A percentile compares a stretch with the other conserved stretches of the same genome.
Evolutionary conservation across 1,140 invertebrate genomes (phyloP).

Genomic region (Pogonus chalceus): DNA sequence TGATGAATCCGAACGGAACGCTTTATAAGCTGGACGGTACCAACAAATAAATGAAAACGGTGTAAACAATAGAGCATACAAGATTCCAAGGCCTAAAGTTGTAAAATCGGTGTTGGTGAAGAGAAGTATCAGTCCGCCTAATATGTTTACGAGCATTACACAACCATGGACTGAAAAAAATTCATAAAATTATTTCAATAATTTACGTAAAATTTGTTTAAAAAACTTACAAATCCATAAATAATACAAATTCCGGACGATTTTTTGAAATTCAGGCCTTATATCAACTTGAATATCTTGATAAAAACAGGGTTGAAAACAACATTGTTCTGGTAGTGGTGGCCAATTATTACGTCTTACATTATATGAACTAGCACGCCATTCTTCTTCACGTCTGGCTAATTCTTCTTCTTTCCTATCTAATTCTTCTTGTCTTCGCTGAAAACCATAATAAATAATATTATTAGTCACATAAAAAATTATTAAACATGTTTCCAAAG

Average conservation of each 20-base stretch:
- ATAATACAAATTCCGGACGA: slow-evolving; percentile 90
- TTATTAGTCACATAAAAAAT: background rate
- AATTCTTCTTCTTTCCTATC: slow-evolving; percentile 80
- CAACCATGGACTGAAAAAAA: slow-evolving; percentile 73
- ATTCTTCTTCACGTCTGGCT: slow-evolving; percentile 79
- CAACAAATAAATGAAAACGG: slow-evolving; percentile 97
- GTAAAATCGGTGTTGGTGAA: slow-evolving; percentile 50
- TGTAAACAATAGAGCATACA: slow-evolving; percentile 86
- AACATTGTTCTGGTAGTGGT: slow-evolving; percentile 83
- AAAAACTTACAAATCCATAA: slow-evolving; percentile 89
- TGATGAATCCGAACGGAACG: slow-evolving; percentile 86
- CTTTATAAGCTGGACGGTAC: slow-evolving; percentile 63
- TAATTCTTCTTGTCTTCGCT: slow-evolving; percentile 74
- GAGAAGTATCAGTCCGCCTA: slow-evolving; percentile 69
- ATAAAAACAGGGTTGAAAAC: slow-evolving; percentile 96
- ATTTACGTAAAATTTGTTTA: slow-evolving; percentile 3
- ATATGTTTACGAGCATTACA: slow-evolving; percentile 74
- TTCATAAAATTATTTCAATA: slow-evolving; percentile 12
- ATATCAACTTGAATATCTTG: slow-evolving; percentile 99
- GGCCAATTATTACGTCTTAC: slow-evolving; percentile 95
- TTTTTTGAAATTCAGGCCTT: slow-evolving; percentile 91
- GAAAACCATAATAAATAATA: slow-evolving; percentile 14
- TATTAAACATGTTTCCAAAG: background rate
- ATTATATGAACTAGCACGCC: slow-evolving; percentile 59
- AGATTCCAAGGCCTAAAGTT: slow-evolving; percentile 80